Percentiles rank a stretch among this genome's conserved stretches.
Evolutionary conservation across 1,140 invertebrate species (phyloP).

Genomic region (Lutraria rhynchaena): DNA sequence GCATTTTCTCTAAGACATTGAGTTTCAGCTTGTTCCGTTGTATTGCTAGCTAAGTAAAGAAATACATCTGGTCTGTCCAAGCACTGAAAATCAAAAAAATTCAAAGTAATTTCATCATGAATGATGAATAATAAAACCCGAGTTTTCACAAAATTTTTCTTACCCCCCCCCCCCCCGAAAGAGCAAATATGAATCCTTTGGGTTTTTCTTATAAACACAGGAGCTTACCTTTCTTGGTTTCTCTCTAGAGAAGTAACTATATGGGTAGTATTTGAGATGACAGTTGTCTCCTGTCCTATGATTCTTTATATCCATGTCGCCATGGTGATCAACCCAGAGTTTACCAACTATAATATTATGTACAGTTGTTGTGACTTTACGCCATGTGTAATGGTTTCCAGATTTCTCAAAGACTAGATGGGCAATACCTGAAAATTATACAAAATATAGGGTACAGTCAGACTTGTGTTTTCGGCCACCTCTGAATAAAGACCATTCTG

Average conservation of each 20-base stretch:
- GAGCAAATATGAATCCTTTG: too few relatives aligned
- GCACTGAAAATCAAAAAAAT: too few relatives aligned
- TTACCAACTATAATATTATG: constrained; percentile 99
- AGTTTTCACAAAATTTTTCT: too few relatives aligned
- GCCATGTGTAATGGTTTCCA: constrained; percentile 97
- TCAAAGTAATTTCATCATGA: too few relatives aligned
- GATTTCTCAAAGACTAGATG: constrained; percentile 81
- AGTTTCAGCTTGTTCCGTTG: constrained; percentile 98
- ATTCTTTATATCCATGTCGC: constrained; percentile 98
- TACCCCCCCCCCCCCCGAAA: too few relatives aligned
- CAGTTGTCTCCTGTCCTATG: constrained; percentile 93
- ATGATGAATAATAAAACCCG: too few relatives aligned
- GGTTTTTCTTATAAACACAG: too few relatives aligned
- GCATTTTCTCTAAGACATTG: too few relatives aligned
- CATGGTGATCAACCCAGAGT: constrained; percentile 99
- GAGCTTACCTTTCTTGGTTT: constrained; percentile 91
- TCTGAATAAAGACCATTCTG: too few relatives aligned
- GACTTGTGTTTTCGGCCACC: too few relatives aligned
- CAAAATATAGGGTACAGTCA: too few relatives aligned
- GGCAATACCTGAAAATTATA: constrained; percentile 76
- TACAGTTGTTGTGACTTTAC: constrained; percentile 98
- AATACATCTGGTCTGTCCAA: constrained; percentile 89
- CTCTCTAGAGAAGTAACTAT: constrained; percentile 98
- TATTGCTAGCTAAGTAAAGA: constrained; percentile 97
- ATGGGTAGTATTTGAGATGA: constrained; percentile 95